Percentiles rank a stretch among this genome's conserved stretches.
Conservation (phyloP, 2,888 invertebrate genomes). For the Drosophila falleni region DNA sequence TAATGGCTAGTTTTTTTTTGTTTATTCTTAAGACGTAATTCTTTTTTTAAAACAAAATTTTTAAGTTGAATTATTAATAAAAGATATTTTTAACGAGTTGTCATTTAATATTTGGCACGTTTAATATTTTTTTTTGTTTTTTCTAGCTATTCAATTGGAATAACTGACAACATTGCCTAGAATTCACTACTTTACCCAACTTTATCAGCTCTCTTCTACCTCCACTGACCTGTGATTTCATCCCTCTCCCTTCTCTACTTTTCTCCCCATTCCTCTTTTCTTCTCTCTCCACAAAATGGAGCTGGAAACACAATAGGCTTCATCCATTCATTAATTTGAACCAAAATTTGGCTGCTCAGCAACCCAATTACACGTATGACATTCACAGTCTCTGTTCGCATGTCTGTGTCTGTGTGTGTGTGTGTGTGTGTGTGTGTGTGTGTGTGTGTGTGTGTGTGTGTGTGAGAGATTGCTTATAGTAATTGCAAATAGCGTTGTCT, state of each 20-base stretch:
- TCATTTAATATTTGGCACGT: neutral
- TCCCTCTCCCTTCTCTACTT: neutral
- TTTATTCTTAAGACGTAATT: too few relatives aligned
- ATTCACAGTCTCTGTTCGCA: slow-evolving; percentile 47
- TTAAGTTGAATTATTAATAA: too few relatives aligned
- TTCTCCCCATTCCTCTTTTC: too few relatives aligned
- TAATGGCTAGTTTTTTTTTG: too few relatives aligned
- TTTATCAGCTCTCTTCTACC: neutral
- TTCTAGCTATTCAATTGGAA: neutral
- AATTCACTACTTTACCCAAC: neutral
- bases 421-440: slow-evolving; percentile 7
- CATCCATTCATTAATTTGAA: slow-evolving; percentile 26
- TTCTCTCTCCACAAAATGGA: neutral
- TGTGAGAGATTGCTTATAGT: slow-evolving; percentile 35
- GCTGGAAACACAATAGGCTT: slow-evolving; percentile 34
- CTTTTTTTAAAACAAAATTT: too few relatives aligned
- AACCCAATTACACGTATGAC: slow-evolving; percentile 77
- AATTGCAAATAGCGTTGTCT: slow-evolving; percentile 51
- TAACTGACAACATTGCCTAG: neutral
- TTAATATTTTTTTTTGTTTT: too few relatives aligned
- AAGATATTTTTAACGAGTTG: too few relatives aligned
- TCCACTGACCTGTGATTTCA: neutral
- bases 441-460: slow-evolving; percentile 7
- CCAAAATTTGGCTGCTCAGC: slow-evolving; percentile 36
- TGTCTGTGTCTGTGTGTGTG: too few relatives aligned